Conservation (phyloP, 2,113 vertebrate genomes). For the Casuarius casuarius region DNA sequence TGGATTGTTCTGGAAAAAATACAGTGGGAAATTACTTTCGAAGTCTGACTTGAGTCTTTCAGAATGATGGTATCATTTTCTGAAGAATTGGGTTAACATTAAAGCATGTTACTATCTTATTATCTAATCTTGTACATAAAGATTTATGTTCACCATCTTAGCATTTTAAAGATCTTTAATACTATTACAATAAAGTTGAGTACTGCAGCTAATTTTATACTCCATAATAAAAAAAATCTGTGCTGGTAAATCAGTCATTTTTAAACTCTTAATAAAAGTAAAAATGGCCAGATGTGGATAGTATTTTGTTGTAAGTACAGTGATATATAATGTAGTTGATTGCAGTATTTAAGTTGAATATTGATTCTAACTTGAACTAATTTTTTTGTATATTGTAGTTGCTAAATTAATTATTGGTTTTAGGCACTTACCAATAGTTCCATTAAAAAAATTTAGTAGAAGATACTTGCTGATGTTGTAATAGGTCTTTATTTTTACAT, state of each 20-base stretch:
- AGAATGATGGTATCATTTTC: slow-evolving; percentile 39
- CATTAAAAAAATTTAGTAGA: slow-evolving; percentile 8
- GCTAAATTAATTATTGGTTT: neutral
- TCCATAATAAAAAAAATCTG: slow-evolving; percentile 59
- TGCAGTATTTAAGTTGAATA: slow-evolving; percentile 32
- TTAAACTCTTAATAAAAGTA: slow-evolving; percentile 46
- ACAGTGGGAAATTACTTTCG: slow-evolving; percentile 21
- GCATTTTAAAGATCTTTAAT: slow-evolving; percentile 61
- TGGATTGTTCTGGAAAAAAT: slow-evolving; percentile 10
- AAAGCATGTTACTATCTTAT: slow-evolving; percentile 65
- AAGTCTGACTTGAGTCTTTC: neutral
- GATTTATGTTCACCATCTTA: slow-evolving; percentile 58
- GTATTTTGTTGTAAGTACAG: neutral
- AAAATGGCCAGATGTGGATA: slow-evolving; percentile 3
- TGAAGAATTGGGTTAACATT: slow-evolving; percentile 50
- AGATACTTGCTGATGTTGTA: slow-evolving; percentile 10
- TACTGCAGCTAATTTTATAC: slow-evolving; percentile 59
- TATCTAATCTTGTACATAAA: slow-evolving; percentile 63
- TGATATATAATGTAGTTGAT: neutral
- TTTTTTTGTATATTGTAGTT: slow-evolving; percentile 1
- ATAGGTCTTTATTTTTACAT: neutral
- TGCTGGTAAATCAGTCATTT: slow-evolving; percentile 41
- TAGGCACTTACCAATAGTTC: slow-evolving; percentile 19
- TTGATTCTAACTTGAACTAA: slow-evolving; percentile 3
- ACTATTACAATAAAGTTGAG: slow-evolving; percentile 55